phyloP scores from a whole-genome alignment of 2,797 vertebrate species.

The Hephaestus fuliginosus region DNA sequence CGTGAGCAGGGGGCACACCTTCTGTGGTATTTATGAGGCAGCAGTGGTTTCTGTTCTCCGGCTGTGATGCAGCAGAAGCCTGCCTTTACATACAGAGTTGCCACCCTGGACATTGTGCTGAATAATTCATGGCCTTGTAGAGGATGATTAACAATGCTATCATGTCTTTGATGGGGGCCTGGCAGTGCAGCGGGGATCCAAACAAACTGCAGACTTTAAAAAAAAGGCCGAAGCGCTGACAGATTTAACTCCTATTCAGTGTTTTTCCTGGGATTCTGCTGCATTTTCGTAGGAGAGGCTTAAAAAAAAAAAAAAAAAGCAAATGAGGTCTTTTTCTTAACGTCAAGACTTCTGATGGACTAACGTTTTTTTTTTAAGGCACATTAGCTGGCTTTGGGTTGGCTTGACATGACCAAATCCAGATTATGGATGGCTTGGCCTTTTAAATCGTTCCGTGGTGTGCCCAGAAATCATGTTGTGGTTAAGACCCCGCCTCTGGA shows the following conservation, averaged over 20 bases:
- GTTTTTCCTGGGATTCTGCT: slow-evolving; percentile 24
- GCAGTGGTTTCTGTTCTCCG: slow-evolving; percentile 31
- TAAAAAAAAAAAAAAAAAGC: slow-evolving; percentile 22
- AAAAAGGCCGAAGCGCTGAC: slow-evolving; percentile 22
- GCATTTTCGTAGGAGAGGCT: slow-evolving; percentile 22
- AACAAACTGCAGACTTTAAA: slow-evolving; percentile 44
- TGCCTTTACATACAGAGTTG: slow-evolving; percentile 48
- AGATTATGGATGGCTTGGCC: slow-evolving; percentile 58
- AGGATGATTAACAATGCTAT: slow-evolving; percentile 55
- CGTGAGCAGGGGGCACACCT: slow-evolving; percentile 5
- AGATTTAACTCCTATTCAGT: background rate
- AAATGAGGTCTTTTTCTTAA: slow-evolving; percentile 32
- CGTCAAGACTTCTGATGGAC: slow-evolving; percentile 28
- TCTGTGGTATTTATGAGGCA: slow-evolving; percentile 42
- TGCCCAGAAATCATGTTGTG: slow-evolving; percentile 46
- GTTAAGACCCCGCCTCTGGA: slow-evolving; percentile 29
- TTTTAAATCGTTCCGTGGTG: slow-evolving; percentile 49
- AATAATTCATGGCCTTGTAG: slow-evolving; percentile 63
- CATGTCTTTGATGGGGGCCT: slow-evolving; percentile 47
- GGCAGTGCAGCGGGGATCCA: slow-evolving; percentile 10
- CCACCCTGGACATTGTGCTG: slow-evolving; percentile 45
- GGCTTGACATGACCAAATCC: slow-evolving; percentile 60
- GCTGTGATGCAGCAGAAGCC: slow-evolving; percentile 36
- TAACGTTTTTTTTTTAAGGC: slow-evolving; percentile 39
- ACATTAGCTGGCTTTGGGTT: slow-evolving; percentile 57